Evolutionary conservation across 1,140 invertebrate genomes (phyloP).

Genomic region (Leptinotarsa defecta): DNA sequence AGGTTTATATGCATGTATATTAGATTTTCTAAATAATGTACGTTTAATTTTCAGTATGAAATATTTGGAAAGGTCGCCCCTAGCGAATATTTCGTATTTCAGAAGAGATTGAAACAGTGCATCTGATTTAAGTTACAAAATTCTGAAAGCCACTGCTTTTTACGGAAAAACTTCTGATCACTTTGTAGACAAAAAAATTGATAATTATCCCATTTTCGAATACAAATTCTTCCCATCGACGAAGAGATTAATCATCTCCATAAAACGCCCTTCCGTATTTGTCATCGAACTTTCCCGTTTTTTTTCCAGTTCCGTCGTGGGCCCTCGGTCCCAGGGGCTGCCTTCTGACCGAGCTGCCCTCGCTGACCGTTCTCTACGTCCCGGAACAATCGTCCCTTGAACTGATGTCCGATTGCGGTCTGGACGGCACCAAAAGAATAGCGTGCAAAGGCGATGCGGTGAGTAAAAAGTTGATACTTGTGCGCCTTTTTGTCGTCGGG

Average conservation of each 20-base stretch:
- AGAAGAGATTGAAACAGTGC: too few relatives aligned
- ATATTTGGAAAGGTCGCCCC: too few relatives aligned
- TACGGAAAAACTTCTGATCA: too few relatives aligned
- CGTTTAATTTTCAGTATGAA: too few relatives aligned
- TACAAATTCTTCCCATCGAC: too few relatives aligned
- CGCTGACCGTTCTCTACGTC: slow-evolving; percentile 70
- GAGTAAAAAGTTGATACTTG: slow-evolving; percentile 46
- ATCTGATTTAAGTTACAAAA: too few relatives aligned
- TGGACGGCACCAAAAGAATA: slow-evolving; percentile 78
- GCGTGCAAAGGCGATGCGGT: slow-evolving; percentile 73
- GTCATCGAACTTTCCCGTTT: background rate
- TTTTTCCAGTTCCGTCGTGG: slow-evolving; percentile 69
- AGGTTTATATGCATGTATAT: too few relatives aligned
- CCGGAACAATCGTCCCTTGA: slow-evolving; percentile 81
- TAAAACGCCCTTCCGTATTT: background rate
- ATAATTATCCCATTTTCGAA: too few relatives aligned
- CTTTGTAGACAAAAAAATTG: too few relatives aligned
- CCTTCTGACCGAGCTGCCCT: slow-evolving; percentile 70
- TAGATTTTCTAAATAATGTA: too few relatives aligned
- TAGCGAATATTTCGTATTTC: too few relatives aligned
- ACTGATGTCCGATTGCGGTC: slow-evolving; percentile 84
- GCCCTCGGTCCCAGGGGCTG: slow-evolving; percentile 65
- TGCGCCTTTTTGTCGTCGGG: background rate
- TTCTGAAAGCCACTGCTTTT: too few relatives aligned
- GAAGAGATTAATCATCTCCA: background rate